Percentiles rank a stretch among this genome's conserved stretches.
Evolutionary conservation across 1,140 invertebrate species (phyloP).

Genomic region (Cecropterus lyciades): DNA sequence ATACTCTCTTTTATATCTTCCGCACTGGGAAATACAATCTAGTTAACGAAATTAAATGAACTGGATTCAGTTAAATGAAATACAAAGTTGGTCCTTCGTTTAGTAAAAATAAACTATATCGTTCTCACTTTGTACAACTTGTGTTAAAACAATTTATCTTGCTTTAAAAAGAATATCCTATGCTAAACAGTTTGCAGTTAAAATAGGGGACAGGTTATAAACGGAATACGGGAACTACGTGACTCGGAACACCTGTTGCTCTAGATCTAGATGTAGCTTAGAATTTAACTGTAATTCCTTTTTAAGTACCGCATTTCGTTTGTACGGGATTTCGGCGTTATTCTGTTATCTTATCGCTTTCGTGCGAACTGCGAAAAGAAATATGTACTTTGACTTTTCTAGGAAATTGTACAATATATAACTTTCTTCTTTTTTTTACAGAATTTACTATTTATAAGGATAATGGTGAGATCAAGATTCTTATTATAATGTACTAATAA

Average conservation of each 20-base stretch:
- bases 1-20: too few species aligned
- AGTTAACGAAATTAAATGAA: too few species aligned
- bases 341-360: constrained; percentile 12
- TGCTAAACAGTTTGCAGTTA: constrained; percentile 29
- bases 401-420: too few species aligned
- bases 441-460: too few species aligned
- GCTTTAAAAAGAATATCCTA: constrained; percentile 31
- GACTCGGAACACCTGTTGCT: constrained; percentile 44
- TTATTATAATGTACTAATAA: too few species aligned
- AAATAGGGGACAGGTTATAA: constrained; percentile 38
- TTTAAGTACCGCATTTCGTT: constrained; percentile 17
- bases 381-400: too few species aligned
- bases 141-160: constrained; percentile 28
- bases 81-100: constrained; percentile 24
- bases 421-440: too few species aligned
- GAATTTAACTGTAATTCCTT: constrained; percentile 29
- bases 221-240: constrained; percentile 45
- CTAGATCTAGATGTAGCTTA: constrained; percentile 32
- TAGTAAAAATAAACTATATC: constrained; percentile 1
- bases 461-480: too few species aligned
- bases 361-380: too few species aligned
- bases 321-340: constrained; percentile 9
- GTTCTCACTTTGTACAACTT: constrained; percentile 20
- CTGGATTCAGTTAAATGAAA: background rate
- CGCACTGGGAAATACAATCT: too few species aligned